Evolutionary conservation across 2,113 vertebrate genomes (phyloP).

Genomic region (Gasterosteus aculeatus): DNA sequence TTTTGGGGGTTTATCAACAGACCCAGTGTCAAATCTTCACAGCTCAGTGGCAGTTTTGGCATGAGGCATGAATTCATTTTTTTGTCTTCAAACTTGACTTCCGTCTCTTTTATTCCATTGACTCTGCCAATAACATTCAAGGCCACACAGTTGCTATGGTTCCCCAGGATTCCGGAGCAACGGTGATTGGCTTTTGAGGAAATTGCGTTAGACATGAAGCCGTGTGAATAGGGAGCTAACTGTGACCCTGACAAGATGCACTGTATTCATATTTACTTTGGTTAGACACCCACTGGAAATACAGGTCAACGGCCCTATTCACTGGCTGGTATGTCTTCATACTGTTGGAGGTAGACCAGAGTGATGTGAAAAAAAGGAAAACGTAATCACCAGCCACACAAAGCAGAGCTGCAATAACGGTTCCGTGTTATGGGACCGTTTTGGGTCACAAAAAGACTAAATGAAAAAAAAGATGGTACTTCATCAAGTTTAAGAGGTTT

Average conservation of each 20-base stretch:
- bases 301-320: constrained; percentile 57
- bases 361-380: constrained; percentile 3
- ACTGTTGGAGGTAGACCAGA: constrained; percentile 18
- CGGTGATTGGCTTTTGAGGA: constrained; percentile 71
- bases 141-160: constrained; percentile 76
- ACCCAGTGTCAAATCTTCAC: constrained; percentile 48
- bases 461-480: no score
- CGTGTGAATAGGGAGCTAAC: constrained; percentile 67
- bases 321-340: constrained; percentile 36
- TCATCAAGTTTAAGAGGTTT: constrained; percentile 1
- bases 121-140: constrained; percentile 71
- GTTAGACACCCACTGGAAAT: constrained; percentile 61
- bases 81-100: constrained; percentile 65
- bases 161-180: constrained; percentile 59
- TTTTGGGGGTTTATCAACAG: constrained; percentile 41
- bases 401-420: constrained; percentile 1
- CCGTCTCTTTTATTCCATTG: constrained; percentile 63
- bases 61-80: constrained; percentile 29
- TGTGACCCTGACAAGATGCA: constrained; percentile 71
- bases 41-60: constrained; percentile 50
- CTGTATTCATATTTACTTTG: constrained; percentile 75
- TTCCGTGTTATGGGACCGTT: neutral
- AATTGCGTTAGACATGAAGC: constrained; percentile 50
- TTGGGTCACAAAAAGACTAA: no score
- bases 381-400: neutral